Evolutionary conservation across 2,113 vertebrate genomes (phyloP).

Genomic region (Cottus gobio): DNA sequence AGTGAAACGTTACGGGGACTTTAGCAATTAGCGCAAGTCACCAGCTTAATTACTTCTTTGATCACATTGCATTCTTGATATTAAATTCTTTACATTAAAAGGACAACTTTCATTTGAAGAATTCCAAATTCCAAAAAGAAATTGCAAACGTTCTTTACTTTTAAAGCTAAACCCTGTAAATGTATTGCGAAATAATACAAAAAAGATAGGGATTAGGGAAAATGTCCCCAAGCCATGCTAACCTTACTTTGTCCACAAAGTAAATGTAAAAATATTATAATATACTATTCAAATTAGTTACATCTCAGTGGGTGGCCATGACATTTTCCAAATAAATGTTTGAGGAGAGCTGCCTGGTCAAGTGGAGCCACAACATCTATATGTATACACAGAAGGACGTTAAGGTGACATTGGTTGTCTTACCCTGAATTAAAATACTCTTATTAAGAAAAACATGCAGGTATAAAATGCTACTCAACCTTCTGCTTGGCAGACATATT

Average conservation of each 20-base stretch:
- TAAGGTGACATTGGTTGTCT: neutral
- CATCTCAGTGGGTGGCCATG: neutral
- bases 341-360: neutral
- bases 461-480: conserved; percentile 1
- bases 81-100: neutral
- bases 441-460: neutral
- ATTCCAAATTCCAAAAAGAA: neutral
- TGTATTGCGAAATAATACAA: too few species aligned
- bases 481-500: neutral
- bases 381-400: neutral
- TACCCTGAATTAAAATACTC: neutral
- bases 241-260: neutral
- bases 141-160: neutral
- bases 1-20: conserved; percentile 16
- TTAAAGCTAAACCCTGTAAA: neutral
- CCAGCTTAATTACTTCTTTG: conserved; percentile 12
- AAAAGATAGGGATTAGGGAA: neutral
- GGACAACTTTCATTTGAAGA: neutral
- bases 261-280: neutral
- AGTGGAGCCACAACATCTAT: neutral
- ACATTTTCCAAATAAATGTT: conserved; percentile 4
- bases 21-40: conserved; percentile 4
- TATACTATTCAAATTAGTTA: neutral
- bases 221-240: neutral
- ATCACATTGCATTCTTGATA: neutral